Evolutionary conservation across 2,113 vertebrate genomes (phyloP), one percentile per base, ranked within the genome.

Genomic region (Xiphophorus couchianus): DNA sequence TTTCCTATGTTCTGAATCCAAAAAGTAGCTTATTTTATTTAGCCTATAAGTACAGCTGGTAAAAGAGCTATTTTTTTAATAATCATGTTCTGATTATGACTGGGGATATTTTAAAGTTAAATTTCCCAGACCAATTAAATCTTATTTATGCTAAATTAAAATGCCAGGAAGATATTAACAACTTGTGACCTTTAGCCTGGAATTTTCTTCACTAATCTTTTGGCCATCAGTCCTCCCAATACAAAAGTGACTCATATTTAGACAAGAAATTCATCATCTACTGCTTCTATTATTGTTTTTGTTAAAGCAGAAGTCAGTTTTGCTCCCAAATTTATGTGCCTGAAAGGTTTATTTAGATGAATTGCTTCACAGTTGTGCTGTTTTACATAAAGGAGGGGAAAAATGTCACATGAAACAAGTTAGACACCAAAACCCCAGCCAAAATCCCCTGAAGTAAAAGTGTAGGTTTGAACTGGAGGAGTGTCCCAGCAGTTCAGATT

Each of bases 391-490:
- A 61, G 39, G 13, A 29, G 48, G 17, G 29, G 39, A 42, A 66
- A 79, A 8, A 54, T 39, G 3, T 64, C 67, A 68, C 60, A 69
- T 44, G 71, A 82, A 78, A 74, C 71, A 62, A 64, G 68, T 77
- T 60, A 73, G 75, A 31, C 29, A 76, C 28, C 68, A 81, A 73
- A 84, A 74, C 64, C 71, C 63, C 69, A 70, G 75, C 71, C 69
- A 83, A 86, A 86, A 76, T 54, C 76, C 87, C 89, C 85, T 86
- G 37, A 84, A 88, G 89, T 88, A 75, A 90, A 86, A 88, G 78
- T 88, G 81, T 79, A 81, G 76, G 83, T 95, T 95, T 96, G 95
- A 95, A 74, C 8, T 33, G 83, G 79, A 84, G 86, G 88, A 86
- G 85, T 86, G 89, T 86, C 88, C 81, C 87, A 39, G 87, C 74